These are phyloP conservation scores for Camponotus vicinus DNA, from an alignment of 1,140 invertebrate genomes.

Conservation along the genomic window DNA sequence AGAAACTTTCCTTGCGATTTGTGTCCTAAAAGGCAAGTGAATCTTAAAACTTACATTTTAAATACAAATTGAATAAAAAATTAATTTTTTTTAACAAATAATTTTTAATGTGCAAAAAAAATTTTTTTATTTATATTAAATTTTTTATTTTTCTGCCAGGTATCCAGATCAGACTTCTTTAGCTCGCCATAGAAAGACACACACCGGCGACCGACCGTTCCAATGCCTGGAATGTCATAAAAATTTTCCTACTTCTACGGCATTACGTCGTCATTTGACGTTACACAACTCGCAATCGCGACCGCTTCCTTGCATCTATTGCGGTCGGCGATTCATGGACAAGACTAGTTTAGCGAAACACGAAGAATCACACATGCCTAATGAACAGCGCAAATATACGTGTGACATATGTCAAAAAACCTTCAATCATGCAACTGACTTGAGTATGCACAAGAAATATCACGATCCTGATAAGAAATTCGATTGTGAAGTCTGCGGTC, in stretches of 20 bases:
- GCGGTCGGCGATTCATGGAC: slow-evolving; percentile 83
- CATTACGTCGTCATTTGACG: slow-evolving; percentile 82
- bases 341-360: slow-evolving; percentile 82
- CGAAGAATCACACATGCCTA: slow-evolving; percentile 84
- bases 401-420: slow-evolving; percentile 84
- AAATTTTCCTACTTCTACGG: slow-evolving; percentile 82
- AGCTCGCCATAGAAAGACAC: slow-evolving; percentile 83
- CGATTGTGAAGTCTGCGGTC: slow-evolving; percentile 85
- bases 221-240: slow-evolving; percentile 85
- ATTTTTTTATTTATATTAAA: slow-evolving; percentile 5
- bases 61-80: slow-evolving; percentile 73
- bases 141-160: slow-evolving; percentile 68
- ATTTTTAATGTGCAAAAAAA: not conserved
- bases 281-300: slow-evolving; percentile 83
- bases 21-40: slow-evolving; percentile 82
- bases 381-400: slow-evolving; percentile 80
- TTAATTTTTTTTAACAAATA: not conserved
- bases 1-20: slow-evolving; percentile 85
- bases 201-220: slow-evolving; percentile 83
- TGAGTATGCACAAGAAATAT: slow-evolving; percentile 84
- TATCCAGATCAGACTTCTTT: slow-evolving; percentile 85
- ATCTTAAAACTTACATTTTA: slow-evolving; percentile 84
- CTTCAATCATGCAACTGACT: slow-evolving; percentile 79
- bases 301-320: slow-evolving; percentile 84
- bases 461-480: slow-evolving; percentile 85